phyloP scores from a whole-genome alignment of 1,140 invertebrate species.

The Diprion similis region DNA sequence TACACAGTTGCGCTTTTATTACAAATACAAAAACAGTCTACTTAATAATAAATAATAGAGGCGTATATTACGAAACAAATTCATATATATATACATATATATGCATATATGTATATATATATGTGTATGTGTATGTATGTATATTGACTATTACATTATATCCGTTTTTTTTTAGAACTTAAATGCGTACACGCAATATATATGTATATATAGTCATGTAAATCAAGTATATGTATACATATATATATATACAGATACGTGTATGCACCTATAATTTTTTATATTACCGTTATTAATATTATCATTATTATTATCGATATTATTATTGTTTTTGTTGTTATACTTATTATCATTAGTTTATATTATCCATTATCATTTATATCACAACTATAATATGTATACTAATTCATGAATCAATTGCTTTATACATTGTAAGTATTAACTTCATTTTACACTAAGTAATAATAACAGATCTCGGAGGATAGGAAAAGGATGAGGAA shows the following conservation, averaged over 20 bases:
- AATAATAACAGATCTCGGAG: constrained; percentile 17
- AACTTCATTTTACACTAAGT: constrained; percentile 14
- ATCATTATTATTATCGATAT: constrained; percentile 1
- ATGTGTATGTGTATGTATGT: constrained; percentile 30
- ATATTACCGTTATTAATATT: not conserved
- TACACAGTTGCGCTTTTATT: too few species aligned
- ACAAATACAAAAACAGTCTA: too few species aligned
- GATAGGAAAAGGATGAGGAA: constrained; percentile 30
- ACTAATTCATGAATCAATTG: constrained; percentile 4
- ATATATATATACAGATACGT: too few species aligned
- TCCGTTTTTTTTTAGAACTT: constrained; percentile 23
- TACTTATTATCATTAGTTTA: not conserved
- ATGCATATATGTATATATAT: constrained; percentile 31
- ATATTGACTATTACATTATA: constrained; percentile 30
- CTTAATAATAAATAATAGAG: too few species aligned
- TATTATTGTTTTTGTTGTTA: not conserved
- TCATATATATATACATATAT: constrained; percentile 22
- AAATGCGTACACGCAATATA: constrained; percentile 24
- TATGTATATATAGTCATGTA: too few species aligned
- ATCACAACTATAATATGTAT: not conserved
- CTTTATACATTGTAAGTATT: constrained; percentile 17
- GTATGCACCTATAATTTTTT: not conserved
- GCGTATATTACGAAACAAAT: too few species aligned
- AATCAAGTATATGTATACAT: too few species aligned
- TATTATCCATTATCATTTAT: constrained; percentile 3